These are phyloP conservation scores for Neotragus pygmaeus DNA, from an alignment of 2,113 vertebrate species.

Conservation along the genomic window DNA sequence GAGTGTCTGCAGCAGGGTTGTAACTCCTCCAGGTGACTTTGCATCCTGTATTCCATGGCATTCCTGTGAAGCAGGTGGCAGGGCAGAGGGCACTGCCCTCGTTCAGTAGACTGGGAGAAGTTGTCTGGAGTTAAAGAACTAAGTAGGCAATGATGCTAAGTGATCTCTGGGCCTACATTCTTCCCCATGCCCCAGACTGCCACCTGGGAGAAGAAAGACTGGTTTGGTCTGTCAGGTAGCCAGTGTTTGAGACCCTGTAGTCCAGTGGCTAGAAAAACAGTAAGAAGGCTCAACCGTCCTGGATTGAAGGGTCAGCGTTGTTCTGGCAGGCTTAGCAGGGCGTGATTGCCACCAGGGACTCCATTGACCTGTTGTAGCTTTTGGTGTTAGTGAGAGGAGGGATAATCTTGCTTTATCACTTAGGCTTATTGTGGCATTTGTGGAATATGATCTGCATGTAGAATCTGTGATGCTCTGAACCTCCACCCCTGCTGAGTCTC, in stretches of 20 bases:
- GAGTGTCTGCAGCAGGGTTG: rapidly evolving
- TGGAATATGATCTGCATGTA: too few relatives aligned
- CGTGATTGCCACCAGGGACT: rapidly evolving
- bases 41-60: rapidly evolving
- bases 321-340: not conserved
- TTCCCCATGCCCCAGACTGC: not conserved
- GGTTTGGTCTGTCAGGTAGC: not conserved
- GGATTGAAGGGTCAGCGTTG: rapidly evolving
- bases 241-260: not conserved
- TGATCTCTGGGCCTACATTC: rapidly evolving
- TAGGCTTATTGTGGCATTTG: not conserved
- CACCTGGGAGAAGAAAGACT: not conserved
- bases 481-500: not conserved
- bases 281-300: not conserved
- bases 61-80: not conserved
- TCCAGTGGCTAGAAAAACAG: not conserved
- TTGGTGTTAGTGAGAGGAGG: not conserved
- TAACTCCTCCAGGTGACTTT: rapidly evolving
- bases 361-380: rapidly evolving
- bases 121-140: not conserved
- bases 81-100: not conserved
- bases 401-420: not conserved
- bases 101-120: not conserved
- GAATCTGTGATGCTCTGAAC: not conserved
- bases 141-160: not conserved